A percentile compares a stretch with the other conserved stretches of the same genome.
Conservation (phyloP, 2,113 vertebrate species). For the Emberiza fucata region DNA sequence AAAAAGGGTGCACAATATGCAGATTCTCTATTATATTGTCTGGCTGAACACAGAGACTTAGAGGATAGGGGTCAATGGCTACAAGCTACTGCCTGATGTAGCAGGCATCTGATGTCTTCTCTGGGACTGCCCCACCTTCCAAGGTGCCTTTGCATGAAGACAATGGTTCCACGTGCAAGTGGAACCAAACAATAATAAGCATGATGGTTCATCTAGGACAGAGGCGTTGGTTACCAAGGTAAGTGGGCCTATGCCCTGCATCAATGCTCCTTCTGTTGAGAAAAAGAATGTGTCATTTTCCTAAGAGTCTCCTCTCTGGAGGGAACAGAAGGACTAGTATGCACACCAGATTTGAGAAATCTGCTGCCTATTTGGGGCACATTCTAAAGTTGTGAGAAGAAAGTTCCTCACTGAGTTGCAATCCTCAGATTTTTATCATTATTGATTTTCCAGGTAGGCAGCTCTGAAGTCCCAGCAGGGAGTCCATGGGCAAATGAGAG, state of each 20-base stretch:
- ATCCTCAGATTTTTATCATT: background rate
- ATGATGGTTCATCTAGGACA: rapidly evolving
- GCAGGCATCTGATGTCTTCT: background rate
- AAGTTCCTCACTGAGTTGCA: background rate
- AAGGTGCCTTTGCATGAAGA: background rate
- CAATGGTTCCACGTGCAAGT: background rate
- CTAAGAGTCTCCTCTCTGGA: background rate
- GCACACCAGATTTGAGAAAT: background rate
- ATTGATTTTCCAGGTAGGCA: background rate
- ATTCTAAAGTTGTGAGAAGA: background rate
- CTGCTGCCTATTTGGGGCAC: background rate
- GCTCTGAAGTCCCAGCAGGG: background rate
- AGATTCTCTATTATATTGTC: background rate
- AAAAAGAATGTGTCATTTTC: background rate
- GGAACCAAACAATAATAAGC: background rate
- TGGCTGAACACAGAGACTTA: background rate
- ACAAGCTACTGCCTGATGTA: background rate
- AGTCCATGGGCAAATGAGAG: rapidly evolving
- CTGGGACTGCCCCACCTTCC: background rate
- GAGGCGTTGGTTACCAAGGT: rapidly evolving
- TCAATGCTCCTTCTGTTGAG: background rate
- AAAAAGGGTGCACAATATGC: background rate
- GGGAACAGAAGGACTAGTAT: background rate
- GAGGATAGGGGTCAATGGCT: background rate
- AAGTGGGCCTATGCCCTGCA: background rate